Base-by-base conservation (phyloP, 2,888 invertebrate species). In the Aricia artaxerxes region DNA sequence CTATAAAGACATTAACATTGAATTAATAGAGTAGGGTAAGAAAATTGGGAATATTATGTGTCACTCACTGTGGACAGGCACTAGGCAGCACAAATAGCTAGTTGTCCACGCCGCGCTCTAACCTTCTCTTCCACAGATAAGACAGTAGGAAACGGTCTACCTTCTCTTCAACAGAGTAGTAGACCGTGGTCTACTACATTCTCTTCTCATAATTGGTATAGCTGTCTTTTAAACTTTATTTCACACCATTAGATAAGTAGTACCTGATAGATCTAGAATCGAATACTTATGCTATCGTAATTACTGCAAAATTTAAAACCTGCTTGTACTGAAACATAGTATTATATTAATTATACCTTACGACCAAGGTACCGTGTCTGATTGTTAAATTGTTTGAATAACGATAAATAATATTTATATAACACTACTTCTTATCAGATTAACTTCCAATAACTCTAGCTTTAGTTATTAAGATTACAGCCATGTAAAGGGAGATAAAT, bases 301-400 rank as follows among this genome's bases (percentile, higher is more conserved):
- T 69, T 69, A 69, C 35, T 38, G 5, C 69, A 69, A 69, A 69
- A 69, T 35, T 16, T 69, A 69, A 69, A 69, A 69, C 69, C 16
- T 35, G 38, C 35, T 69, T 38, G 35, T 35, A 69, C 69, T 38
- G 69, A 69, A 69, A 38, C 38, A 69, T 69, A 38, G 16, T 38
- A 69, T 69, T 69, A 69, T 35, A 69, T 13, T 69, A 69, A 69
- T 69, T 69, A 35, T 69, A 69, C 13, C 69, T 16, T 38, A 13
- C 13, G 35, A 69, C 35, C 69, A 69, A 69, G 35, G 69, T 16
- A 69, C 69, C 69, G 35, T 69, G 35, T 13, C 69, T 69, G 69
- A 69, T 69, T 69, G 35, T 69, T 69, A 69, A 69, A 69, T 69
- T 69, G 69, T 69, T 69, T 69, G 69, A 69, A 35, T 35, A 69